Percentiles rank a stretch among this genome's conserved stretches.
Conservation (phyloP, 2,113 vertebrate species). For the Gnathonemus longibarbis region DNA sequence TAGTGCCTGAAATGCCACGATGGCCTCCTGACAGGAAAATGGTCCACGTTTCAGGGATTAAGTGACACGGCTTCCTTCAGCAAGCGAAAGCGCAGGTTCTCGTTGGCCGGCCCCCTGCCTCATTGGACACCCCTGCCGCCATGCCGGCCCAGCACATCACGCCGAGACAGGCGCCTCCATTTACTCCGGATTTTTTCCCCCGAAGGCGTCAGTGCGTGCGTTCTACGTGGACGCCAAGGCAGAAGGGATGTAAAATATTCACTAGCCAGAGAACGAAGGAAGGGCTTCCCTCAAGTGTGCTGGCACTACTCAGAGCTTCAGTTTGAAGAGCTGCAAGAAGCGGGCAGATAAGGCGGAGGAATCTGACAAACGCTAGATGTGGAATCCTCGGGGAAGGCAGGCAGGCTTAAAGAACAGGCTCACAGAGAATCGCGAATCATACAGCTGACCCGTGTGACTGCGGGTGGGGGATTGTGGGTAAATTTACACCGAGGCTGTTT, state of each 20-base stretch:
- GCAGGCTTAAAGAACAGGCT: background rate
- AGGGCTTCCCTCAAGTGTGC: conserved; percentile 42
- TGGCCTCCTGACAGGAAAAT: conserved; percentile 36
- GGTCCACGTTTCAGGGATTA: conserved; percentile 26
- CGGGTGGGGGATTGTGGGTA: background rate
- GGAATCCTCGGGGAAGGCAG: conserved; percentile 8
- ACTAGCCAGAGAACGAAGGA: conserved; percentile 52
- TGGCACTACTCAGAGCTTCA: conserved; percentile 51
- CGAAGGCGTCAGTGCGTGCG: conserved; percentile 34
- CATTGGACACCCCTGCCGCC: background rate
- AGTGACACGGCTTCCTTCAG: conserved; percentile 41
- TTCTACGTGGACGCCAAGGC: conserved; percentile 44
- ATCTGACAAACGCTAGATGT: conserved; percentile 17
- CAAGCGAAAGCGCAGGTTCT: conserved; percentile 34
- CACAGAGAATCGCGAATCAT: conserved; percentile 8
- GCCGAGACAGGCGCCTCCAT: background rate
- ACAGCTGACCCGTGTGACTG: background rate
- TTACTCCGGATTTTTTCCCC: conserved; percentile 44
- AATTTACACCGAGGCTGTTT: background rate
- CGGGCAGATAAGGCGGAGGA: background rate
- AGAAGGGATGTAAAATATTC: conserved; percentile 52
- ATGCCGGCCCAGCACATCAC: background rate
- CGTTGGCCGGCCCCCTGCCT: conserved; percentile 32
- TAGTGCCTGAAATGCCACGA: conserved; percentile 33
- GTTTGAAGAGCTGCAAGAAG: conserved; percentile 38